These are phyloP conservation scores for Pedetes capensis DNA, from an alignment of 2,113 vertebrate species.

Conservation along the genomic window DNA sequence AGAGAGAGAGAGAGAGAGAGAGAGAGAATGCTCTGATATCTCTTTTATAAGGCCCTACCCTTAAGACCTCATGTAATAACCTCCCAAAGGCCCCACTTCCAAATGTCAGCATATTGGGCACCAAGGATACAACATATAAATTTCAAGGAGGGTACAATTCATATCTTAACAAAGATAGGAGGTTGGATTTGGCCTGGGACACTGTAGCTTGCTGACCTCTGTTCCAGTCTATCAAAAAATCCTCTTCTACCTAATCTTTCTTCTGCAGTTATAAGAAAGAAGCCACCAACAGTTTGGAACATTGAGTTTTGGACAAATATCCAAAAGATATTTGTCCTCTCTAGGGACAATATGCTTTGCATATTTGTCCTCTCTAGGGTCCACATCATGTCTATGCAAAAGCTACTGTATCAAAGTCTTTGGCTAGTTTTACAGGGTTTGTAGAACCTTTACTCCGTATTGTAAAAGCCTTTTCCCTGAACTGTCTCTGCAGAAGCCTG, in stretches of 20 bases:
- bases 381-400: background rate
- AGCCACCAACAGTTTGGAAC: background rate
- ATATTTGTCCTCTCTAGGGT: background rate
- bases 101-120: background rate
- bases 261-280: background rate
- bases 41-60: background rate
- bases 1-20: too few relatives aligned
- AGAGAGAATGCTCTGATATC: background rate
- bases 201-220: background rate
- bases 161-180: background rate
- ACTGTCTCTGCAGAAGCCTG: background rate
- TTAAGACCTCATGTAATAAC: background rate
- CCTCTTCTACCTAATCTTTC: background rate
- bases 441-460: background rate
- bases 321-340: background rate
- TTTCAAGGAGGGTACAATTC: background rate
- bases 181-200: background rate
- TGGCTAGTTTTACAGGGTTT: background rate
- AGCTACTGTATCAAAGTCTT: background rate
- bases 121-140: background rate
- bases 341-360: too few relatives aligned
- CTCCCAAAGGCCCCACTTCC: background rate
- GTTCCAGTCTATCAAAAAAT: background rate
- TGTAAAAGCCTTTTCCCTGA: constrained; percentile 15
- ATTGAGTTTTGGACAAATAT: background rate